These are phyloP conservation scores for Remorina albescens DNA, from an alignment of 2,797 vertebrate genomes.

Conservation along the genomic window DNA sequence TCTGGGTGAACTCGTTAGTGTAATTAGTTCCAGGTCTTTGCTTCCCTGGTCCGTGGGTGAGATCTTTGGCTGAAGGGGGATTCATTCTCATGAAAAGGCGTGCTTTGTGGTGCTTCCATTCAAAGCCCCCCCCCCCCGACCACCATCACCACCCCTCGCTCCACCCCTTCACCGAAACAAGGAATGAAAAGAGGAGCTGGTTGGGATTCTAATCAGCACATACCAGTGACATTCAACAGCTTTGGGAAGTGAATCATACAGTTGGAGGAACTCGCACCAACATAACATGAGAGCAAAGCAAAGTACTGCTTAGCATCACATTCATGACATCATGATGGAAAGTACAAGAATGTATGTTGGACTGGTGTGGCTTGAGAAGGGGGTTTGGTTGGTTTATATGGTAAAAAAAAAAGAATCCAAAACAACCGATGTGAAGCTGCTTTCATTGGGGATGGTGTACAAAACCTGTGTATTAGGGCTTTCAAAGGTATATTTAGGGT, in stretches of 20 bases:
- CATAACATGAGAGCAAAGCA: slow-evolving; percentile 25
- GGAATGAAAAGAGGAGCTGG: slow-evolving; percentile 79
- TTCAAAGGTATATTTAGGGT: background rate
- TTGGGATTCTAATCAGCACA: slow-evolving; percentile 84
- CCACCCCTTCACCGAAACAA: slow-evolving; percentile 45
- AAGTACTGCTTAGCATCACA: slow-evolving; percentile 20
- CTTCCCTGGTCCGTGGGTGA: slow-evolving; percentile 75
- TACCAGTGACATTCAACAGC: slow-evolving; percentile 66
- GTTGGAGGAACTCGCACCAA: slow-evolving; percentile 33
- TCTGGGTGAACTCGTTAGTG: slow-evolving; percentile 83
- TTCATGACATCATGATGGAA: slow-evolving; percentile 24
- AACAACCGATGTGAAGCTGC: too few relatives aligned
- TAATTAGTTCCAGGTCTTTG: slow-evolving; percentile 86
- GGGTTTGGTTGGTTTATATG: background rate
- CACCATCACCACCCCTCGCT: too few relatives aligned
- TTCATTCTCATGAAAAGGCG: slow-evolving; percentile 82
- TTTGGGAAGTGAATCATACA: slow-evolving; percentile 55
- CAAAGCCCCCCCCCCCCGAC: slow-evolving; percentile 13
- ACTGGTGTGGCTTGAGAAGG: slow-evolving; percentile 9
- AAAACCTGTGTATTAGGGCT: too few relatives aligned
- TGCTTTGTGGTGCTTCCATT: slow-evolving; percentile 80
- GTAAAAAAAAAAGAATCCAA: too few relatives aligned
- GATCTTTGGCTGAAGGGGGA: slow-evolving; percentile 73
- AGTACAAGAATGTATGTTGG: background rate
- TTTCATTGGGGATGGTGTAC: background rate